These are phyloP conservation scores for Nicator chloris DNA, from an alignment of 2,113 vertebrate species.

Conservation along the genomic window DNA sequence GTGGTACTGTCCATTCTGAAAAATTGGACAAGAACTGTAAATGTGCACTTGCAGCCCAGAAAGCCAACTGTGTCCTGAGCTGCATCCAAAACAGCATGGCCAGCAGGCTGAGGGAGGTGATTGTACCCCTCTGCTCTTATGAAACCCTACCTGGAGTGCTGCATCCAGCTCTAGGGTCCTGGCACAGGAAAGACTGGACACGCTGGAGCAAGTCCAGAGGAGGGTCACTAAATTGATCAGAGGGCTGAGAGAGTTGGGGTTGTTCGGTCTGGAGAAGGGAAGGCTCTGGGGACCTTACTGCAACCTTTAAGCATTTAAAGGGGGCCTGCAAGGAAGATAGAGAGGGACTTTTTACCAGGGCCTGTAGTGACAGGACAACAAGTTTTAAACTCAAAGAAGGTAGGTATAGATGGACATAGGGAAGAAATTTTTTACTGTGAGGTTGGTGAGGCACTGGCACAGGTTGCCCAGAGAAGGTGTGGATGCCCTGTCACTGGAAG, in stretches of 20 bases:
- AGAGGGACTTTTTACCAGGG: background rate
- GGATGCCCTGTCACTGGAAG: background rate
- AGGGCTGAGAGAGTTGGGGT: background rate
- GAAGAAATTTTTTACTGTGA: background rate
- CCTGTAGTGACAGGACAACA: background rate
- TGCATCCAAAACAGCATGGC: background rate
- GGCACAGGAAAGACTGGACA: background rate
- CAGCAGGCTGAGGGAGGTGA: background rate
- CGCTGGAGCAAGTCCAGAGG: background rate
- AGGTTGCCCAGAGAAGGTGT: background rate
- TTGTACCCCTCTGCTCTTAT: background rate
- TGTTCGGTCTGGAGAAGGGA: background rate
- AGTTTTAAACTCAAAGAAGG: background rate
- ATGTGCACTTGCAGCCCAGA: background rate
- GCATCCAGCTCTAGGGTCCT: background rate
- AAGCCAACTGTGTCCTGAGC: fast-evolving
- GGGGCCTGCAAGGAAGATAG: background rate
- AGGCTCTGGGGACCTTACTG: background rate
- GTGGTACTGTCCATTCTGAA: background rate
- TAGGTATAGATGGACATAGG: background rate
- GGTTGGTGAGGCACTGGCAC: background rate
- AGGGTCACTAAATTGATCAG: background rate
- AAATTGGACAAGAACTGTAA: fast-evolving
- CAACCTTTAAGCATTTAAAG: background rate
- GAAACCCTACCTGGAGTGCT: background rate